Percentiles rank a stretch among this genome's conserved stretches.
Evolutionary conservation across 2,888 invertebrate genomes (phyloP).

Genomic region (Taphrorychus bicolor): DNA sequence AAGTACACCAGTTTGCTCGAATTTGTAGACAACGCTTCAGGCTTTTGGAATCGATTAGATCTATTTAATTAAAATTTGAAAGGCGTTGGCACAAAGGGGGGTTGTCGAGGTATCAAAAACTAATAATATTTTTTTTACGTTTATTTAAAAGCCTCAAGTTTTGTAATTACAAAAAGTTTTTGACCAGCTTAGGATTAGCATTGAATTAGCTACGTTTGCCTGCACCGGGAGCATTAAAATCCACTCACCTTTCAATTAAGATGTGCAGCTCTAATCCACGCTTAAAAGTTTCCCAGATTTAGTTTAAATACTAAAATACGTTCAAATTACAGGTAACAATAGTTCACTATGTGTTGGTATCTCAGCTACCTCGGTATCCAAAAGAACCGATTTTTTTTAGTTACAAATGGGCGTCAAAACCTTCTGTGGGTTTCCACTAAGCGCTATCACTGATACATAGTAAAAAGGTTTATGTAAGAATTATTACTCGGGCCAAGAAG

Average conservation of each 20-base stretch:
- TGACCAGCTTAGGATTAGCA: not conserved
- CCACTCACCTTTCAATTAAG: slow-evolving; percentile 1
- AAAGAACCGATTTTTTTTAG: too few relatives aligned
- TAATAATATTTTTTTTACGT: not conserved
- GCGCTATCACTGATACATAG: too few relatives aligned
- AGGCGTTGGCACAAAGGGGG: not conserved
- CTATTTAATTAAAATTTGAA: not conserved
- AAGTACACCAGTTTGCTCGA: not conserved
- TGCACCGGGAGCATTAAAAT: not conserved
- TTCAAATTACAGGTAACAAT: too few relatives aligned
- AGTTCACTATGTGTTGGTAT: too few relatives aligned
- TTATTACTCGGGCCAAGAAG: too few relatives aligned
- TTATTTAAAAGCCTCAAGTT: not conserved
- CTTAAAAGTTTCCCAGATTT: not conserved
- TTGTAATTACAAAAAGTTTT: not conserved
- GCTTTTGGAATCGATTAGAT: not conserved
- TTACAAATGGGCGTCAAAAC: too few relatives aligned
- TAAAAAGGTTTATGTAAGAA: too few relatives aligned
- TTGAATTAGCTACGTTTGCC: not conserved
- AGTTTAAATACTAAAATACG: not conserved
- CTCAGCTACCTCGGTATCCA: too few relatives aligned
- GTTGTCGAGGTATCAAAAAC: not conserved
- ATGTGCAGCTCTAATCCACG: not conserved
- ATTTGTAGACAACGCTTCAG: not conserved
- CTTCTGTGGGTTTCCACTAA: too few relatives aligned